Percentiles rank a stretch among this genome's conserved stretches.
phyloP scores from a whole-genome alignment of 2,888 invertebrate species.

The Ellobium chinense region DNA sequence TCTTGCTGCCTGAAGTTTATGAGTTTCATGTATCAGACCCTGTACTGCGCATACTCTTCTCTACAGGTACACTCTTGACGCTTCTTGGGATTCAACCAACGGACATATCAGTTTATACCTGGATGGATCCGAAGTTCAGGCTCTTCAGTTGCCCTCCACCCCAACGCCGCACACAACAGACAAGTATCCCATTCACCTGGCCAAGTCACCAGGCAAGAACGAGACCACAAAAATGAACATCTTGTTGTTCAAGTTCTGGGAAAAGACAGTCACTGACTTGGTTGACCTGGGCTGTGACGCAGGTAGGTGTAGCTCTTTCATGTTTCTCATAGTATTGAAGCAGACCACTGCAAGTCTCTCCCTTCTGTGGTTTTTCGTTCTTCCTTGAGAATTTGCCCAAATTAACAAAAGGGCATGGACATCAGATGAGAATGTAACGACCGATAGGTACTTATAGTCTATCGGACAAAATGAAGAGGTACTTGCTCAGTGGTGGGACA shows the following conservation, averaged over 20 bases:
- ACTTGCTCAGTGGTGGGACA: too few relatives aligned
- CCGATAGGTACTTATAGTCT: too few relatives aligned
- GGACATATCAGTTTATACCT: constrained; percentile 7
- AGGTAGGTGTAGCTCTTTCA: too few relatives aligned
- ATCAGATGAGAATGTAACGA: too few relatives aligned
- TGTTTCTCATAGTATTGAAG: too few relatives aligned
- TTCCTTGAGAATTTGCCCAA: too few relatives aligned
- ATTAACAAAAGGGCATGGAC: too few relatives aligned
- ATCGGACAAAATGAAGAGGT: too few relatives aligned
- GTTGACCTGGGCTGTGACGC: constrained; percentile 3
- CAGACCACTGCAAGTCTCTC: too few relatives aligned
- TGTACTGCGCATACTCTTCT: not conserved
- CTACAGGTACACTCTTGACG: constrained; percentile 38
- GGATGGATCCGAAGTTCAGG: constrained; percentile 3
- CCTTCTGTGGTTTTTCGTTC: too few relatives aligned
- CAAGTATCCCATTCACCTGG: constrained; percentile 55
- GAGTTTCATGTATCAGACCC: not conserved
- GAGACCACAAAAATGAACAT: constrained; percentile 56
- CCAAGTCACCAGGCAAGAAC: constrained; percentile 52
- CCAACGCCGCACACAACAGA: constrained; percentile 49
- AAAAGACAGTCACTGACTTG: constrained; percentile 5
- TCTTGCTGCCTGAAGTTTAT: not conserved
- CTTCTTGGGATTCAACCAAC: constrained; percentile 18
- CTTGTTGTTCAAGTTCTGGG: constrained; percentile 35
- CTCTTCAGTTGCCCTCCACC: constrained; percentile 5